Evolutionary conservation across 2,797 vertebrate genomes (phyloP).

Genomic region (Jordanella pulchra): DNA sequence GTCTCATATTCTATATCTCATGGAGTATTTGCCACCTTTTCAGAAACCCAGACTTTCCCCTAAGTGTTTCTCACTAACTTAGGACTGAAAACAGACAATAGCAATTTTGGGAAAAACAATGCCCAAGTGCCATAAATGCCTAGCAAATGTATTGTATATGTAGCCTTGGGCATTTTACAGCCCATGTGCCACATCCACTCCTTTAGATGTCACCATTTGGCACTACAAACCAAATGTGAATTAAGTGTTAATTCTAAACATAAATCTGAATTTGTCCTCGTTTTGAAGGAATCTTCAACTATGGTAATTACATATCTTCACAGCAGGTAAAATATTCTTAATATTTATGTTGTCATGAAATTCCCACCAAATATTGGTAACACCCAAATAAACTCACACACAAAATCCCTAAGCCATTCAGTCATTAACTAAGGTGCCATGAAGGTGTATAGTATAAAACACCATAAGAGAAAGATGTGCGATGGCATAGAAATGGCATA

Average conservation of each 20-base stretch:
- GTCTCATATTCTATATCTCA: slow-evolving; percentile 26
- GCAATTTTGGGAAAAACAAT: background rate
- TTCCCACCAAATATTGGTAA: background rate
- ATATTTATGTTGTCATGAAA: background rate
- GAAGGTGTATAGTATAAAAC: background rate
- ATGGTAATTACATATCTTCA: no score
- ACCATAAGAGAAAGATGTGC: background rate
- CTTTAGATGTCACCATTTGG: no score
- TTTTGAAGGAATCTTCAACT: no score
- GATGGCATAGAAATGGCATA: background rate
- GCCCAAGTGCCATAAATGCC: no score
- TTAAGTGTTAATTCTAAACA: no score
- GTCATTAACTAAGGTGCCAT: no score
- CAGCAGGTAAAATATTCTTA: background rate
- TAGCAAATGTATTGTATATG: background rate
- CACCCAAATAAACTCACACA: background rate
- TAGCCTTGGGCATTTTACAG: no score
- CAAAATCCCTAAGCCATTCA: no score
- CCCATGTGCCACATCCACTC: no score
- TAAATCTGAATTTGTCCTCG: no score
- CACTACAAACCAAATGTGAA: no score
- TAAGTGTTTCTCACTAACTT: slow-evolving; percentile 22
- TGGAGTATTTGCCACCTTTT: slow-evolving; percentile 26
- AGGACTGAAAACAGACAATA: background rate
- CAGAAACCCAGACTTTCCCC: background rate